Evolutionary conservation across 2,888 invertebrate genomes (phyloP).

Genomic region (Lepidochrysops patricia): DNA sequence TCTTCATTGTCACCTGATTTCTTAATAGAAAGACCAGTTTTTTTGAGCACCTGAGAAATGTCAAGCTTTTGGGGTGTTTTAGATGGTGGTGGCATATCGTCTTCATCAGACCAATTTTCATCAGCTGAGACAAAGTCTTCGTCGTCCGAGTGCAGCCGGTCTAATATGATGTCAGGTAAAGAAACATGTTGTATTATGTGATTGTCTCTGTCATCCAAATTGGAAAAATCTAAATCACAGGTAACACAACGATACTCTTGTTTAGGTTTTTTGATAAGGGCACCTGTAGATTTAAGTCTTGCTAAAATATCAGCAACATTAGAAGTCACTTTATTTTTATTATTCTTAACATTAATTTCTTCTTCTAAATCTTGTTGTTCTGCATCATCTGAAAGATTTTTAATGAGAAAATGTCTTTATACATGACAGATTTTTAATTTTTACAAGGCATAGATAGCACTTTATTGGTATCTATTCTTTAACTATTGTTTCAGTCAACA

Average conservation of each 20-base stretch:
- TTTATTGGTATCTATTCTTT: too few relatives aligned
- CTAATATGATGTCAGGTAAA: slow-evolving; percentile 64
- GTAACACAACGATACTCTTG: slow-evolving; percentile 63
- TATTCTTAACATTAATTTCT: slow-evolving; percentile 26
- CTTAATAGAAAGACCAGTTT: slow-evolving; percentile 54
- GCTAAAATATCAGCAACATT: slow-evolving; percentile 52
- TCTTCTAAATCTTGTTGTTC: slow-evolving; percentile 26
- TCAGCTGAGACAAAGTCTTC: slow-evolving; percentile 59
- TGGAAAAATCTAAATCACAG: slow-evolving; percentile 64
- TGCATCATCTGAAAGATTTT: slow-evolving; percentile 35
- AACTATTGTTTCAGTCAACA: too few relatives aligned
- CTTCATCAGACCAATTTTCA: slow-evolving; percentile 65
- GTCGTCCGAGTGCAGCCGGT: slow-evolving; percentile 70
- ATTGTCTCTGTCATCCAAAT: slow-evolving; percentile 58
- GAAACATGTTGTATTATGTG: slow-evolving; percentile 74
- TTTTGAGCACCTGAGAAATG: slow-evolving; percentile 55
- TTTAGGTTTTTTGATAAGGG: slow-evolving; percentile 52
- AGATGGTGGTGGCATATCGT: slow-evolving; percentile 36
- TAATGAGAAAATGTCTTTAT: slow-evolving; percentile 1
- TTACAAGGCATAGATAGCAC: too few relatives aligned
- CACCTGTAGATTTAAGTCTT: slow-evolving; percentile 52
- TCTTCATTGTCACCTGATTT: slow-evolving; percentile 37
- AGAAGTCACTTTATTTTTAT: slow-evolving; percentile 28
- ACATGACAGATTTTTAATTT: not conserved
- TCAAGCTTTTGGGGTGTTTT: slow-evolving; percentile 60